A percentile compares a stretch with the other conserved stretches of the same genome.
Conservation (phyloP, 35 echinoderm and acorn worm species). For the Stichopus chloronotus region DNA sequence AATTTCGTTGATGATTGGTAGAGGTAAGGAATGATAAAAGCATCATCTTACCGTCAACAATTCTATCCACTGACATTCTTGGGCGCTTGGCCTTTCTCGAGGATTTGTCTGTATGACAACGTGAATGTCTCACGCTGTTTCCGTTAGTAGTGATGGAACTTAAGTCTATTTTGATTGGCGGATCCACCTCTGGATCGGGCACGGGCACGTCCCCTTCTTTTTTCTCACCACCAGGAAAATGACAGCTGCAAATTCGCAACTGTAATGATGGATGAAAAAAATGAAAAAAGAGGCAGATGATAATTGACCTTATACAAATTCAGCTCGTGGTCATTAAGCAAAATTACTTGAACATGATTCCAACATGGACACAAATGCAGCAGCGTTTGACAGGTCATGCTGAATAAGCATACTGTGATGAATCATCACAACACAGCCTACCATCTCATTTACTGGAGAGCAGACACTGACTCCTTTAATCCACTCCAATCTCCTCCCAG, state of each 20-base stretch:
- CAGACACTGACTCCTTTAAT: no score
- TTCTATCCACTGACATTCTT: slow-evolving; percentile 99
- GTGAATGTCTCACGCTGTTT: slow-evolving; percentile 75
- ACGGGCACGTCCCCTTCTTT: slow-evolving; percentile 99
- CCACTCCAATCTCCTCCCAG: no score
- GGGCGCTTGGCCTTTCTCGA: slow-evolving; percentile 91
- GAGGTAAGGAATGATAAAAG: background rate
- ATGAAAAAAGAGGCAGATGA: background rate
- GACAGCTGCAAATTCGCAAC: slow-evolving; percentile 99
- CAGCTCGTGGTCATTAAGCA: no score
- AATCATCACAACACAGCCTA: no score
- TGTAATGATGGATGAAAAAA: slow-evolving; percentile 29
- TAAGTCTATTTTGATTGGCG: slow-evolving; percentile 96
- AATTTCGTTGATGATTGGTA: background rate
- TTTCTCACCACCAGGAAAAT: slow-evolving; percentile 98
- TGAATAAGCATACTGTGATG: no score
- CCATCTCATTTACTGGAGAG: no score
- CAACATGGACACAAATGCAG: no score
- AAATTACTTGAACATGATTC: no score
- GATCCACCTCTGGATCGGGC: slow-evolving; percentile 96
- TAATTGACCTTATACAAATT: background rate
- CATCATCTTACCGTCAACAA: slow-evolving; percentile 85
- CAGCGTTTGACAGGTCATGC: no score
- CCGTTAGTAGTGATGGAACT: slow-evolving; percentile 77
- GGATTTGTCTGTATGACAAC: slow-evolving; percentile 92